Conservation (phyloP, 2,797 vertebrate genomes). For the Distichodus sexfasciatus region DNA sequence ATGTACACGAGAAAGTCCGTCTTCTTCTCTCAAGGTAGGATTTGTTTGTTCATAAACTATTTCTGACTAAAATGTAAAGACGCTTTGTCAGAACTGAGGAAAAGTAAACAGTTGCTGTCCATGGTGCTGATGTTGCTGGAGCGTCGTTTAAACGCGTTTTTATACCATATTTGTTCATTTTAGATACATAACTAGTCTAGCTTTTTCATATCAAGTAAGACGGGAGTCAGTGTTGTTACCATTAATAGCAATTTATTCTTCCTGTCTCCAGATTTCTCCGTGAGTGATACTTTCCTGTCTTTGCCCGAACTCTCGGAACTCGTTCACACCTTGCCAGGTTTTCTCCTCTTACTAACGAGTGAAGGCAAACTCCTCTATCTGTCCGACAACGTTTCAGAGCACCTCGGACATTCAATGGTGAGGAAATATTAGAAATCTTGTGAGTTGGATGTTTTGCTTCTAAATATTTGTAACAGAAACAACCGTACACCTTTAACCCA, state of each 20-base stretch:
- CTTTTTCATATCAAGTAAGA: not conserved
- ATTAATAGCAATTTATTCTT: not conserved
- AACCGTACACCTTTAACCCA: no score
- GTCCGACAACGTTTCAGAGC: conserved; percentile 80
- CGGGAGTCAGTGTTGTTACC: not conserved
- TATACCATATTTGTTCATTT: no score
- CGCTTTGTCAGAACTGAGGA: no score
- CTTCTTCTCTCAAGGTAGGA: conserved; percentile 77
- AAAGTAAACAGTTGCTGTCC: conserved; percentile 55
- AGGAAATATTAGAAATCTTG: not conserved
- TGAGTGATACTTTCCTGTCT: conserved; percentile 62
- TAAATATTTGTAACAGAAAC: no score
- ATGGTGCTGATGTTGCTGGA: conserved; percentile 36
- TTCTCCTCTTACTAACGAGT: conserved; percentile 73
- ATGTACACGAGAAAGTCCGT: conserved; percentile 80
- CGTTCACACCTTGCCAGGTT: conserved; percentile 73
- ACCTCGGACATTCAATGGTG: conserved; percentile 82
- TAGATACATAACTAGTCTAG: no score
- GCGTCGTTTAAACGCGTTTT: not conserved
- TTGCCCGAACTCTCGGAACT: conserved; percentile 74
- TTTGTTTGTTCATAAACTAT: not conserved
- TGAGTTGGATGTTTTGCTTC: no score
- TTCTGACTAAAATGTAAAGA: no score
- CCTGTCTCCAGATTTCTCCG: conserved; percentile 47
- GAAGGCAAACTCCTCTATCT: conserved; percentile 80